Conservation (phyloP, 2,888 invertebrate species). For the Syritta pipiens region DNA sequence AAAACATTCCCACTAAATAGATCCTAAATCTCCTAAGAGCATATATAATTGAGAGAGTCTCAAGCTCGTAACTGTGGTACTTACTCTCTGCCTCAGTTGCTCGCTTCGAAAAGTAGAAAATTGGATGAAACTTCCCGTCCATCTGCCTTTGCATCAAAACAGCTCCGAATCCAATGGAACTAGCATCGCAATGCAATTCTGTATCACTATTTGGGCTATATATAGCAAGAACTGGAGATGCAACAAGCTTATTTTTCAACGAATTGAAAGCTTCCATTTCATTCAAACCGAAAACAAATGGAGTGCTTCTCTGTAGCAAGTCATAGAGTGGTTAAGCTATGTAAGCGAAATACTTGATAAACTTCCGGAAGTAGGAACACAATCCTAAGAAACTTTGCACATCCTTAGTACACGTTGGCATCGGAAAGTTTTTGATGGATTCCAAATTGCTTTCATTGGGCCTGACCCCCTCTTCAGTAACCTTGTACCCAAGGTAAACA, state of each 20-base stretch:
- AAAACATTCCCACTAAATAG: conserved; percentile 29
- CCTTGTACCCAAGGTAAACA: background rate
- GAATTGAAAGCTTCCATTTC: background rate
- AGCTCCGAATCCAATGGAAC: conserved; percentile 68
- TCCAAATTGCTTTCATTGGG: background rate
- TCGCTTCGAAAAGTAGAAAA: conserved; percentile 72
- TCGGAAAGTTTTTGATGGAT: background rate
- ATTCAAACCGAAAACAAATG: background rate
- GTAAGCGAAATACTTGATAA: background rate
- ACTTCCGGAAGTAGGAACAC: background rate
- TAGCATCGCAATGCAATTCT: conserved; percentile 44
- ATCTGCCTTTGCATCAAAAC: conserved; percentile 70
- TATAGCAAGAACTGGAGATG: background rate
- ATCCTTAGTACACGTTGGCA: background rate
- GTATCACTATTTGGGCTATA: conserved; percentile 7
- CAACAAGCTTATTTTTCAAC: background rate
- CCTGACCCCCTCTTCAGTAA: background rate
- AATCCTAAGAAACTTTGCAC: background rate
- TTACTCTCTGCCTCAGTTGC: conserved; percentile 70
- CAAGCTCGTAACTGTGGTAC: conserved; percentile 70
- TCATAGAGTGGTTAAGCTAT: background rate
- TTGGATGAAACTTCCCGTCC: conserved; percentile 58
- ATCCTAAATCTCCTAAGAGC: conserved; percentile 27
- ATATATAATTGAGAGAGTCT: conserved; percentile 24
- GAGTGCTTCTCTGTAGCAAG: background rate